Percentiles rank a stretch among this genome's conserved stretches.
Conservation (phyloP, 2,797 vertebrate genomes). For the Distichodus sexfasciatus region DNA sequence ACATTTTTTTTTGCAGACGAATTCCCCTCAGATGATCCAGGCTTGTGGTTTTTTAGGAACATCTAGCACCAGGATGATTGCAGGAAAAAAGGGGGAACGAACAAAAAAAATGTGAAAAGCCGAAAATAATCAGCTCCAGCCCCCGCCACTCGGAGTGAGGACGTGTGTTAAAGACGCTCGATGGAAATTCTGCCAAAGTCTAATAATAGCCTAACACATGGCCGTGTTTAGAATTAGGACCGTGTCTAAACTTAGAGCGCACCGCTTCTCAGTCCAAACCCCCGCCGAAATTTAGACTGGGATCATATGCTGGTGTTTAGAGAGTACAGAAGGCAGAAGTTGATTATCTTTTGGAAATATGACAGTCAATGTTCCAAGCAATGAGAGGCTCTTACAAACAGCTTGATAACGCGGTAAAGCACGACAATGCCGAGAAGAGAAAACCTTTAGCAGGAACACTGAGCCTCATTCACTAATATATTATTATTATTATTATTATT, state of each 20-base stretch:
- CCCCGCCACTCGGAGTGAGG: constrained; percentile 49
- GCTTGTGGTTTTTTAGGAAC: constrained; percentile 37
- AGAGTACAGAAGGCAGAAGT: constrained; percentile 2
- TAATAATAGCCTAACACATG: constrained; percentile 76
- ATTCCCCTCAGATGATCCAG: constrained; percentile 53
- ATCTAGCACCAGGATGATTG: constrained; percentile 1
- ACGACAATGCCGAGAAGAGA: too few relatives aligned
- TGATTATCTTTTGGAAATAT: too few relatives aligned
- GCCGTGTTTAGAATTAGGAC: constrained; percentile 67
- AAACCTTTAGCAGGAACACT: too few relatives aligned
- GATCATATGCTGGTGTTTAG: background rate
- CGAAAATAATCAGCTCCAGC: constrained; percentile 57
- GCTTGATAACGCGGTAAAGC: too few relatives aligned
- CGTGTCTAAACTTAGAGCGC: constrained; percentile 68
- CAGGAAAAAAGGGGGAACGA: constrained; percentile 1
- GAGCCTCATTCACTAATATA: too few relatives aligned
- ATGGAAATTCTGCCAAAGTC: constrained; percentile 61
- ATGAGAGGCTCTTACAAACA: too few relatives aligned
- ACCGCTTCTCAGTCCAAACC: constrained; percentile 35
- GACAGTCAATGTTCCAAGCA: too few relatives aligned
- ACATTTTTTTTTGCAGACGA: constrained; percentile 47
- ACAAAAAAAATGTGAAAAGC: constrained; percentile 32
- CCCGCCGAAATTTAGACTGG: constrained; percentile 20
- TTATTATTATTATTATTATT: too few relatives aligned
- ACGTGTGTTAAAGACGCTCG: constrained; percentile 53